Conservation (phyloP, 2,797 vertebrate species). For the Pseudochirops corinnae region DNA sequence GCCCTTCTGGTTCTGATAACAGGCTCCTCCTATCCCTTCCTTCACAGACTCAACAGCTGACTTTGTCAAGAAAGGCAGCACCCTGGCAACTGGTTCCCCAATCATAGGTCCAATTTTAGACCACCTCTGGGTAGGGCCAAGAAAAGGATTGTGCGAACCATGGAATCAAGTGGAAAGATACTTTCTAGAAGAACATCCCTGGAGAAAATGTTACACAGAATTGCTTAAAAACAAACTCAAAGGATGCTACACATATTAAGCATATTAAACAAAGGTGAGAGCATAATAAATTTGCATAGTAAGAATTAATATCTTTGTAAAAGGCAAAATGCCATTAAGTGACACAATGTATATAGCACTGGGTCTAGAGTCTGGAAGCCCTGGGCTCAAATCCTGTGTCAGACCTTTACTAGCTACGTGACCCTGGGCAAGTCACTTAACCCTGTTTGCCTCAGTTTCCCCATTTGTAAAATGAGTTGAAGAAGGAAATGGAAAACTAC, state of each 20-base stretch:
- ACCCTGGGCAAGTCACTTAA: neutral
- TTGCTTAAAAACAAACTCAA: neutral
- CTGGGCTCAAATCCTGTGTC: too few species aligned
- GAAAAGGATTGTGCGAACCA: neutral
- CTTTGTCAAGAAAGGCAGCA: neutral
- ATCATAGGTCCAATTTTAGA: neutral
- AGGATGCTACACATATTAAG: neutral
- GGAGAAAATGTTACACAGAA: neutral
- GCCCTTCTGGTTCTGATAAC: neutral
- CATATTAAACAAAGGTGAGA: neutral
- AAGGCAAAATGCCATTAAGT: neutral
- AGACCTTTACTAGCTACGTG: too few species aligned
- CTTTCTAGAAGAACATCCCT: neutral
- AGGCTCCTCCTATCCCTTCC: neutral
- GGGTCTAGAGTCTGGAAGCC: neutral
- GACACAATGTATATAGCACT: neutral
- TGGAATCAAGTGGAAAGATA: neutral
- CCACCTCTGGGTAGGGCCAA: neutral
- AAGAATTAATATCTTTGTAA: slow-evolving; percentile 28
- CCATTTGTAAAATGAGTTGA: too few species aligned
- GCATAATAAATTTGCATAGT: neutral
- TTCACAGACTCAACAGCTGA: neutral
- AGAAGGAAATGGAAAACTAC: too few species aligned
- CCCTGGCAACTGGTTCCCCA: neutral
- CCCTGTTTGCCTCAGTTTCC: too few species aligned